These are phyloP conservation scores for Echinarachnius parma DNA, from an alignment of 53 echinoderm and acorn worm genomes.

Conservation along the genomic window DNA sequence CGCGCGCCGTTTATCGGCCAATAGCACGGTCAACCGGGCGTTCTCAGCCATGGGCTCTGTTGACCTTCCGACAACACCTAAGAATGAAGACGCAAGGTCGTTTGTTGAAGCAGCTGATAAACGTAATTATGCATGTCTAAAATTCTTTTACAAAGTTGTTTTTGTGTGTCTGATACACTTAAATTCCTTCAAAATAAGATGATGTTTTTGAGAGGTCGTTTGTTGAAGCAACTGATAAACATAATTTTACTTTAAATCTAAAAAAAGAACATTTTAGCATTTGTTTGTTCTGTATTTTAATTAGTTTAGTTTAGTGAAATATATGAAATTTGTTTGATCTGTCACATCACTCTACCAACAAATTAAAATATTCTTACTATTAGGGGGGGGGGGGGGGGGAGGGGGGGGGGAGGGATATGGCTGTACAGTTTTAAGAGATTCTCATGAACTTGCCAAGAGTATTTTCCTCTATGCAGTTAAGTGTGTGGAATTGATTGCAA, in stretches of 20 bases:
- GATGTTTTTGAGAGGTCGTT: too few relatives aligned
- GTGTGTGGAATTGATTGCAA: too few relatives aligned
- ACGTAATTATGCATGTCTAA: slow-evolving; percentile 1
- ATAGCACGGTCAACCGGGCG: slow-evolving; percentile 18
- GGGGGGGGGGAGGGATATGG: too few relatives aligned
- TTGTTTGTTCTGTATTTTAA: not conserved
- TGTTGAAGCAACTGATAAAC: too few relatives aligned
- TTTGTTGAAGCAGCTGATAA: slow-evolving; percentile 20
- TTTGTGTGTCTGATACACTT: too few relatives aligned
- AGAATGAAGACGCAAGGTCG: slow-evolving; percentile 11
- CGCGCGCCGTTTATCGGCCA: slow-evolving; percentile 27
- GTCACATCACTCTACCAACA: not conserved
- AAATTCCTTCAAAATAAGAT: too few relatives aligned
- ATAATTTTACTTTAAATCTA: too few relatives aligned
- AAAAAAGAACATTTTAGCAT: not conserved
- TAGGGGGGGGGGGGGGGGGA: too few relatives aligned
- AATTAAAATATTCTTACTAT: not conserved
- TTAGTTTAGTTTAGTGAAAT: too few relatives aligned
- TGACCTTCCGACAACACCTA: slow-evolving; percentile 1
- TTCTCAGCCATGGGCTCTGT: slow-evolving; percentile 25
- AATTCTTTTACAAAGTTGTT: too few relatives aligned
- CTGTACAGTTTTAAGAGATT: not conserved
- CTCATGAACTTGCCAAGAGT: not conserved
- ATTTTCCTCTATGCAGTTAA: too few relatives aligned
- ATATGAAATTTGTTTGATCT: too few relatives aligned